Conservation (phyloP, 2,888 invertebrate species). For the Microchrysa polita region DNA sequence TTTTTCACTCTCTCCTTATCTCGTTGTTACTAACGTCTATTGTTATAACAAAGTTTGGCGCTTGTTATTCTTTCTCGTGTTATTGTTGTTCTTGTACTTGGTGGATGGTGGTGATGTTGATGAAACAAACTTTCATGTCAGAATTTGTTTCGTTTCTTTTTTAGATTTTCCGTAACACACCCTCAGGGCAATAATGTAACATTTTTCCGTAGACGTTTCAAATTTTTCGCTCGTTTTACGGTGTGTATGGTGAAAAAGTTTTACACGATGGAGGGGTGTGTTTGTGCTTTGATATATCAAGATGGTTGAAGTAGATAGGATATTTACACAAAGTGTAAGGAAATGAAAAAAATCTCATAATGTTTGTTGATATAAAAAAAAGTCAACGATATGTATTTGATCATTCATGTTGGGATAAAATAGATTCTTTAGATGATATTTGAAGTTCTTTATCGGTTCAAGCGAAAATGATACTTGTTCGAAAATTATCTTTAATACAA, state of each 20-base stretch:
- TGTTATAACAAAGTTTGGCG: conserved; percentile 40
- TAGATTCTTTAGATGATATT: too few relatives aligned
- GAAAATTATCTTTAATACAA: too few relatives aligned
- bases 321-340: too few relatives aligned
- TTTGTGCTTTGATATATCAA: too few relatives aligned
- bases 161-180: conserved; percentile 15
- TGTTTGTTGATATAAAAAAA: too few relatives aligned
- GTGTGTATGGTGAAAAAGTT: conserved; percentile 31
- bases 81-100: conserved; percentile 44
- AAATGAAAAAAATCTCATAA: too few relatives aligned
- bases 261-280: background rate
- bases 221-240: conserved; percentile 41
- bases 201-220: conserved; percentile 33
- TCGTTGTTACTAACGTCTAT: conserved; percentile 31
- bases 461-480: too few relatives aligned
- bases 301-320: too few relatives aligned
- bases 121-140: conserved; percentile 50
- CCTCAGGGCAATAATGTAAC: conserved; percentile 34
- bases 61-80: conserved; percentile 43
- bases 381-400: too few relatives aligned
- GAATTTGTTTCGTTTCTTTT: conserved; percentile 47
- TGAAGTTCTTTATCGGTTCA: too few relatives aligned
- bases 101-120: conserved; percentile 47
- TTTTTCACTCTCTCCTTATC: too few relatives aligned
- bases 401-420: too few relatives aligned